Conservation (phyloP, 1,140 invertebrate genomes). For the Melitaea cinxia region DNA sequence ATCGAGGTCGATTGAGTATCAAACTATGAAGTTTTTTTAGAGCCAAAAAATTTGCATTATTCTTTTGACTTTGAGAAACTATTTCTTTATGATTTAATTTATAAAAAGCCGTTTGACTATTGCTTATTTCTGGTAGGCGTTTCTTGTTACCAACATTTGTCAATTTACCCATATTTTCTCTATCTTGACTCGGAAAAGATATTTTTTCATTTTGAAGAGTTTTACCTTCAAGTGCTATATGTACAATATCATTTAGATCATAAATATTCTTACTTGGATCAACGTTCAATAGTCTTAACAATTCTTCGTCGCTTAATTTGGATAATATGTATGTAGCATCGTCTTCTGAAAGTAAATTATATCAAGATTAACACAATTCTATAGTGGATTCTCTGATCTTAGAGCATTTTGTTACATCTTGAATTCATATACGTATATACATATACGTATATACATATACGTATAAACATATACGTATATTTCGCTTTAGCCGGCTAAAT, state of each 20-base stretch:
- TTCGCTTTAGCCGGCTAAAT: too few relatives aligned
- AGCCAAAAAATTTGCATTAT: slow-evolving; percentile 51
- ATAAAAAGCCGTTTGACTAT: slow-evolving; percentile 46
- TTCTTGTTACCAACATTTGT: slow-evolving; percentile 41
- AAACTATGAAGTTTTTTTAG: slow-evolving; percentile 61
- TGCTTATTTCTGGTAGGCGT: slow-evolving; percentile 24
- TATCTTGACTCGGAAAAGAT: slow-evolving; percentile 13
- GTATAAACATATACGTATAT: slow-evolving; percentile 41
- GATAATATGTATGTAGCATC: slow-evolving; percentile 63
- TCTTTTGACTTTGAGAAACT: slow-evolving; percentile 43
- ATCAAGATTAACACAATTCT: too few relatives aligned
- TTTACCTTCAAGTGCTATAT: slow-evolving; percentile 46
- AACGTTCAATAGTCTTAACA: slow-evolving; percentile 59
- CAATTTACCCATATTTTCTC: slow-evolving; percentile 21
- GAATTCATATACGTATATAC: too few relatives aligned
- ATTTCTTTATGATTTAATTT: slow-evolving; percentile 62
- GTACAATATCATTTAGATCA: slow-evolving; percentile 58
- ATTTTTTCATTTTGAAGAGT: slow-evolving; percentile 31
- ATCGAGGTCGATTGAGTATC: slow-evolving; percentile 44
- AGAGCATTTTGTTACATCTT: too few relatives aligned
- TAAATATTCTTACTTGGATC: slow-evolving; percentile 59
- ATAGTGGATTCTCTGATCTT: too few relatives aligned
- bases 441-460: slow-evolving; percentile 16
- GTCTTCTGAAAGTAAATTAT: slow-evolving; percentile 45
- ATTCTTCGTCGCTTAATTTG: slow-evolving; percentile 63